Conservation (phyloP, 2,888 invertebrate genomes). For the Siphlonurus alternatus region DNA sequence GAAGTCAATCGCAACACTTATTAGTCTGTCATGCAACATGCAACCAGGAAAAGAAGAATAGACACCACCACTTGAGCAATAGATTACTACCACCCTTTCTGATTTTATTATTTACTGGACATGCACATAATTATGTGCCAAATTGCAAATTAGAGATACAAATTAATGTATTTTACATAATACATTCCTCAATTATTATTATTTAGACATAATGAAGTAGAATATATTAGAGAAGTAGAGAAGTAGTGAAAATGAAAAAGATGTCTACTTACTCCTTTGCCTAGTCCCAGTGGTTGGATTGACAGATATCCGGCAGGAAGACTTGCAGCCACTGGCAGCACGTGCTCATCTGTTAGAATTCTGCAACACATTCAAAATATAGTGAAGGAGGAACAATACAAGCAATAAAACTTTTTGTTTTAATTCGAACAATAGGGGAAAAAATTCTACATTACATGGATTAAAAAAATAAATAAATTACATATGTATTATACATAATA, state of each 20-base stretch:
- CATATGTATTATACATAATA: too few relatives aligned
- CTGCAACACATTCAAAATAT: constrained; percentile 33
- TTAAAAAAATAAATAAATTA: too few relatives aligned
- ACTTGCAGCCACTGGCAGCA: constrained; percentile 71
- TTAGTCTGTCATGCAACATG: background rate
- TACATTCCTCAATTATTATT: too few relatives aligned
- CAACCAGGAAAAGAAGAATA: background rate
- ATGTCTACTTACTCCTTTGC: constrained; percentile 59
- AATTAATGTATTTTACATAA: too few relatives aligned
- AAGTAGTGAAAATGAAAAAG: background rate
- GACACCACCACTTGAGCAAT: background rate
- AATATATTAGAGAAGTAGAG: background rate
- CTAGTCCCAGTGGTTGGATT: constrained; percentile 75
- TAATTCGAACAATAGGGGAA: constrained; percentile 1
- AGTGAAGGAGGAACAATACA: constrained; percentile 6
- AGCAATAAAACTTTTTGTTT: background rate
- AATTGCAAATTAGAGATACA: too few relatives aligned
- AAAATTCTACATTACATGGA: background rate
- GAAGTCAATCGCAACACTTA: constrained; percentile 13
- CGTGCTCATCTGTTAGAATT: constrained; percentile 64
- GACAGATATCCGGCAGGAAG: constrained; percentile 80
- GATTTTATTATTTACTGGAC: too few relatives aligned
- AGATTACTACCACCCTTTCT: too few relatives aligned
- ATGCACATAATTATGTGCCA: background rate
- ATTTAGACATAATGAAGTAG: too few relatives aligned